phyloP scores from a whole-genome alignment of 2,888 invertebrate species.

The Nemurella pictetii region DNA sequence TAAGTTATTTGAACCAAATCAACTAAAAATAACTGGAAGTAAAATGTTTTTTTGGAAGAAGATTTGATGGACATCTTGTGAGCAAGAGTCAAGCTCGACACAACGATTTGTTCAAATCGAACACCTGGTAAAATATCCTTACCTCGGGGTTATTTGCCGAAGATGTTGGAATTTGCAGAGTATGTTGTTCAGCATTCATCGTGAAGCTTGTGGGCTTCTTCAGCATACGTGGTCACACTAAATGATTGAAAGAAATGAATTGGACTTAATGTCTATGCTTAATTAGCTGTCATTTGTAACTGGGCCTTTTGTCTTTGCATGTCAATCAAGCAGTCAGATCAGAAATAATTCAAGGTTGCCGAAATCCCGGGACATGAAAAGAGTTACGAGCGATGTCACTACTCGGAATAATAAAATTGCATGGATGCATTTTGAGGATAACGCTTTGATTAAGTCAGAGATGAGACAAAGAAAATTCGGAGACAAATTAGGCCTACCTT shows the following conservation, averaged over 20 bases:
- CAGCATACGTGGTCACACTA: neutral
- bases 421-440: too few relatives aligned
- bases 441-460: neutral
- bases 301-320: neutral
- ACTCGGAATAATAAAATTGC: neutral
- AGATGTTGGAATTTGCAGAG: slow-evolving; percentile 46
- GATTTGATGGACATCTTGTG: too few relatives aligned
- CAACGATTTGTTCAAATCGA: neutral
- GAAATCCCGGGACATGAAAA: neutral
- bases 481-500: neutral
- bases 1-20: too few relatives aligned
- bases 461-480: slow-evolving; percentile 25
- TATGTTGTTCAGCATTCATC: slow-evolving; percentile 55
- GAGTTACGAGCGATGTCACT: neutral
- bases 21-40: too few relatives aligned
- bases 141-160: slow-evolving; percentile 40
- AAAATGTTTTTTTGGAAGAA: too few relatives aligned
- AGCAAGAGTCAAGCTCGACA: neutral
- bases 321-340: neutral
- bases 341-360: neutral
- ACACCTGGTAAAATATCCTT: slow-evolving; percentile 3
- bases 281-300: neutral
- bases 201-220: slow-evolving; percentile 12
- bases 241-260: neutral
- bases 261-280: neutral